These are phyloP conservation scores for Pristionchus pacificus DNA, from an alignment of 1,140 invertebrate genomes.

Conservation along the genomic window DNA sequence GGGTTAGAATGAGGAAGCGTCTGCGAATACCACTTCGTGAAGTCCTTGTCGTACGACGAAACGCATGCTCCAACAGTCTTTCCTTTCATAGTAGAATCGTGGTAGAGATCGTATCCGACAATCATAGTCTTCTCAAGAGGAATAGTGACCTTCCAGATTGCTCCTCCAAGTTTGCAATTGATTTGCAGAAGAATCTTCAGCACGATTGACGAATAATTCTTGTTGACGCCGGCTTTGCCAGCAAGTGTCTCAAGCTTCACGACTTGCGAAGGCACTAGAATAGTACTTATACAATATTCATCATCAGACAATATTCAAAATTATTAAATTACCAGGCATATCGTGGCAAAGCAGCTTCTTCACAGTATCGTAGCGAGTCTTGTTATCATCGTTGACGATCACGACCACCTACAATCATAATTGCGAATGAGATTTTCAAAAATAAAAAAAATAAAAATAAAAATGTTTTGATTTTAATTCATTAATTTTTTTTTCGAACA, in stretches of 20 bases:
- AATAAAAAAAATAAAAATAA: background rate
- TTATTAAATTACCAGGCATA: background rate
- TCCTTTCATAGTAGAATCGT: conserved; percentile 27
- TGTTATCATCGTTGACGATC: conserved; percentile 29
- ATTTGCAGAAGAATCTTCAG: conserved; percentile 32
- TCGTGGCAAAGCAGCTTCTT: conserved; percentile 23
- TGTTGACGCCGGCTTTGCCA: conserved; percentile 27
- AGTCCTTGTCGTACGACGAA: conserved; percentile 26
- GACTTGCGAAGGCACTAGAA: conserved; percentile 20
- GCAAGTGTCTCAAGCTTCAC: conserved; percentile 18
- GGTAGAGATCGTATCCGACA: conserved; percentile 29
- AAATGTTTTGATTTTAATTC: too few relatives aligned
- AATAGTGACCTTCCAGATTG: conserved; percentile 28
- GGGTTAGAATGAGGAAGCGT: conserved; percentile 30
- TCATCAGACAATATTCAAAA: too few relatives aligned
- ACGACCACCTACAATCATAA: conserved; percentile 24
- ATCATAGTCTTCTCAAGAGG: conserved; percentile 18
- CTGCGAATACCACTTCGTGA: conserved; percentile 26
- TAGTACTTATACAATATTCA: background rate
- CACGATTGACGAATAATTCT: conserved; percentile 27
- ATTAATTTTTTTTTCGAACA: too few relatives aligned
- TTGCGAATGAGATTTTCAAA: background rate
- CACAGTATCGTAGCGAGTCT: conserved; percentile 30
- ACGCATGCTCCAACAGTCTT: conserved; percentile 32
- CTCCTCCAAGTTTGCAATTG: conserved; percentile 31